phyloP scores from a whole-genome alignment of 2,888 invertebrate genomes.

The Laothoe populi region DNA sequence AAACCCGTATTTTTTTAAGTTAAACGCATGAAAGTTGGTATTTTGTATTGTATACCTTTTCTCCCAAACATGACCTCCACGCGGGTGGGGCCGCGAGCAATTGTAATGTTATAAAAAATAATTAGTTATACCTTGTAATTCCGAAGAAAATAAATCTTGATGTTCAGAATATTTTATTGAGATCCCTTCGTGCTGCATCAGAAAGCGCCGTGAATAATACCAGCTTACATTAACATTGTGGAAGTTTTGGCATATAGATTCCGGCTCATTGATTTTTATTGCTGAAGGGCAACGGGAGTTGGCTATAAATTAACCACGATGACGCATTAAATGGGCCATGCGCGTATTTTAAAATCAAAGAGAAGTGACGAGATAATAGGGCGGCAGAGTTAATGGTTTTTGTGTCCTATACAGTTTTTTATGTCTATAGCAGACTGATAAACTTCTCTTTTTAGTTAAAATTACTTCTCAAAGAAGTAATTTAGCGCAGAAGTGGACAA shows the following conservation, averaged over 20 bases:
- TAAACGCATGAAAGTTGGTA: too few relatives aligned
- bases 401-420: slow-evolving; percentile 1
- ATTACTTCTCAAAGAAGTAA: not conserved
- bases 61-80: too few relatives aligned
- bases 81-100: too few relatives aligned
- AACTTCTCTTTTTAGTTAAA: not conserved
- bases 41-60: too few relatives aligned
- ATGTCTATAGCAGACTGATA: not conserved
- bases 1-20: too few relatives aligned
- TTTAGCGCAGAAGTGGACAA: too few relatives aligned
- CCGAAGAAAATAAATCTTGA: slow-evolving; percentile 10
- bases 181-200: slow-evolving; percentile 49
- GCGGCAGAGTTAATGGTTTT: slow-evolving; percentile 16
- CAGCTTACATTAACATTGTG: slow-evolving; percentile 71
- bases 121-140: not conserved
- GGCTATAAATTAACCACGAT: slow-evolving; percentile 71
- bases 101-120: too few relatives aligned
- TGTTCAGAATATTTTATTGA: slow-evolving; percentile 33
- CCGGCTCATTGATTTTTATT: slow-evolving; percentile 81
- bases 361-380: slow-evolving; percentile 21
- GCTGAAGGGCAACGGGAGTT: slow-evolving; percentile 59
- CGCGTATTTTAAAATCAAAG: slow-evolving; percentile 67
- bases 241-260: slow-evolving; percentile 76
- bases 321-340: slow-evolving; percentile 76
- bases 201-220: slow-evolving; percentile 54